phyloP scores from a whole-genome alignment of 2,888 invertebrate genomes.

The Drepanosiphum platanoidis region DNA sequence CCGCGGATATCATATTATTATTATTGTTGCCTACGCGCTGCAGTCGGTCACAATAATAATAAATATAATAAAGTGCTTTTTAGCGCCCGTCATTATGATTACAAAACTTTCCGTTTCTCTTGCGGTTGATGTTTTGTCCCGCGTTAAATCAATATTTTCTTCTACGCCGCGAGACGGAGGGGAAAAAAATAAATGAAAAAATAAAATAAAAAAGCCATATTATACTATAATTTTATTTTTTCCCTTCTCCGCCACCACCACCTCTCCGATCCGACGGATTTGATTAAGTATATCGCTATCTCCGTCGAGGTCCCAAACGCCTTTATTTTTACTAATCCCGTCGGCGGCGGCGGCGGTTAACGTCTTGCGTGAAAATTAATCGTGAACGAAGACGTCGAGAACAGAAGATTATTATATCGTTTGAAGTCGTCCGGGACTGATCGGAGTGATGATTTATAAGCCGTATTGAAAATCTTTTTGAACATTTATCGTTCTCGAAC shows the following conservation, averaged over 20 bases:
- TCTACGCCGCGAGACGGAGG: no score
- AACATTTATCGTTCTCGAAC: neutral
- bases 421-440: neutral
- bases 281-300: neutral
- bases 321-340: neutral
- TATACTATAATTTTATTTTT: no score
- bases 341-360: neutral
- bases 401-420: constrained; percentile 10
- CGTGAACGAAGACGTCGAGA: neutral
- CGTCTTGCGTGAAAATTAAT: neutral
- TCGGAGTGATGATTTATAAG: neutral
- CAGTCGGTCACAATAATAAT: no score
- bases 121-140: neutral
- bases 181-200: no score
- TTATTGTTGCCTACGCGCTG: no score
- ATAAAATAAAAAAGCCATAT: no score
- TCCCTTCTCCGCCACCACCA: no score
- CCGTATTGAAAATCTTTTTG: neutral
- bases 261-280: neutral
- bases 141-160: neutral
- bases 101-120: neutral
- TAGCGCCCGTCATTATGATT: neutral
- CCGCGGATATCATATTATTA: no score
- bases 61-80: neutral
- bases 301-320: neutral